Evolutionary conservation across 2,797 vertebrate species (phyloP).

Genomic region (Synaphobranchus kaupii): DNA sequence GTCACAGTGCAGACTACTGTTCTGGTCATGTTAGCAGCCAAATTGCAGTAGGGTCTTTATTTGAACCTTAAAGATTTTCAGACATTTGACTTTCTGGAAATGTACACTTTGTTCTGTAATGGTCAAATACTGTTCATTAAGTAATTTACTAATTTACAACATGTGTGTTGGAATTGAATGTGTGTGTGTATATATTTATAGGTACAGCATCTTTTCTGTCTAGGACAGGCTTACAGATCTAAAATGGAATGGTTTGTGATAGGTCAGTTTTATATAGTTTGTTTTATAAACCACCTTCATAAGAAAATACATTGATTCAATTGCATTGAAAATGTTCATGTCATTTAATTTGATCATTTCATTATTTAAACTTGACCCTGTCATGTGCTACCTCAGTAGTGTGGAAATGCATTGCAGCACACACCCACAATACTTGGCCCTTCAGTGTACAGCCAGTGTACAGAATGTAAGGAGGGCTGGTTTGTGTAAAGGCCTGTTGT

Average conservation of each 20-base stretch:
- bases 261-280: constrained; percentile 32
- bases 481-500: neutral
- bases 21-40: neutral
- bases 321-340: neutral
- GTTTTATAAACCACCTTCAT: constrained; percentile 34
- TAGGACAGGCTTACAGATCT: constrained; percentile 16
- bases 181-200: constrained; percentile 43
- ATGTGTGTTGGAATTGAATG: constrained; percentile 52
- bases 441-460: neutral
- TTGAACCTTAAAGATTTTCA: constrained; percentile 14
- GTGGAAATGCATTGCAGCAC: neutral
- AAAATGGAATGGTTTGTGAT: constrained; percentile 31
- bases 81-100: constrained; percentile 8
- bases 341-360: constrained; percentile 16
- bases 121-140: constrained; percentile 30
- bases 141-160: constrained; percentile 27
- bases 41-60: neutral
- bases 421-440: neutral
- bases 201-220: constrained; percentile 9
- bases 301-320: constrained; percentile 18
- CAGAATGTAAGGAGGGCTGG: neutral
- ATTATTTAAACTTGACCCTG: constrained; percentile 10
- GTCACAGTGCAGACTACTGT: constrained; percentile 16
- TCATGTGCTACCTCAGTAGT: constrained; percentile 2
- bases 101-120: constrained; percentile 25